Percentiles rank a stretch among this genome's conserved stretches.
These are phyloP conservation scores for Muschampia plurimacula DNA, from an alignment of 2,888 invertebrate genomes.

Conservation along the genomic window DNA sequence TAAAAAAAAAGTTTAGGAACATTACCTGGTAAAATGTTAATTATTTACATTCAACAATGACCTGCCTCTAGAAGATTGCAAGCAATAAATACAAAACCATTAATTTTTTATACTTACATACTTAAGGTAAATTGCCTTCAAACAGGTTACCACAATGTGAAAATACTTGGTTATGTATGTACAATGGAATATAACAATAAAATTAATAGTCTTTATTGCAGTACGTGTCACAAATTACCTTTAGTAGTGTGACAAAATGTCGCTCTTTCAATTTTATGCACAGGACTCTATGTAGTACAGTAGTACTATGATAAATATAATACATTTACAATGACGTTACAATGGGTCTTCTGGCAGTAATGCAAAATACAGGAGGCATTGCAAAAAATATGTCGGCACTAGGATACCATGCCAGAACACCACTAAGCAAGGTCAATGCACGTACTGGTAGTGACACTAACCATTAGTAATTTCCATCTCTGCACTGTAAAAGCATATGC, in stretches of 20 bases:
- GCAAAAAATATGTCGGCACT: no score
- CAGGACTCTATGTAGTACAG: background rate
- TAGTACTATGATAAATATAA: no score
- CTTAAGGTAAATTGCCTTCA: background rate
- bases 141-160: background rate
- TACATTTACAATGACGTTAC: no score
- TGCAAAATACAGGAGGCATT: no score
- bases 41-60: background rate
- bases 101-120: background rate
- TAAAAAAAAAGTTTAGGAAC: background rate
- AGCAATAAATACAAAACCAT: background rate
- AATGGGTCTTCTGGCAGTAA: no score
- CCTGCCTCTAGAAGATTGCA: background rate
- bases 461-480: no score
- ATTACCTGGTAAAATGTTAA: background rate
- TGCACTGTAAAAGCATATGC: no score
- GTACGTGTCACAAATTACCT: background rate
- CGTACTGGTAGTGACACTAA: no score
- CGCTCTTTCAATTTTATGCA: background rate
- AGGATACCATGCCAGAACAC: no score
- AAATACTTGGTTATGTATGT: background rate
- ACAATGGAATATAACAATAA: constrained; percentile 12
- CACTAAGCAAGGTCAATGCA: no score
- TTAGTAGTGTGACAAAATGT: background rate
- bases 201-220: constrained; percentile 2